Base-by-base conservation (phyloP, 2,888 invertebrate genomes). In the Tetragonula carbonaria region DNA sequence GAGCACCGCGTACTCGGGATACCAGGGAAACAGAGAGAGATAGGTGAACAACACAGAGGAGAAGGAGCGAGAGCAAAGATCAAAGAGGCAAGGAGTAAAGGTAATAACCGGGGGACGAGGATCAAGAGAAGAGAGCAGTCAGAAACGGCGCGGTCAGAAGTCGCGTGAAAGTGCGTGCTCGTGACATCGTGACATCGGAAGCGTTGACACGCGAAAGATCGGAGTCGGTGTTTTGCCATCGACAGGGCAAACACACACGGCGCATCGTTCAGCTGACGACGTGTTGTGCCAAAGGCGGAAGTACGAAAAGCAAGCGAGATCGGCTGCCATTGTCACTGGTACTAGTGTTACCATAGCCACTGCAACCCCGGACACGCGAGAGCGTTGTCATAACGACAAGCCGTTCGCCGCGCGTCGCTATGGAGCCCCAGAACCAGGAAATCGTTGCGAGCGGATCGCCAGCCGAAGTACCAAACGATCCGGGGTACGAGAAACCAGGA, bases 391-490 rank as follows among this genome's bases (percentile, higher is more conserved):
- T 86, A 83, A 86, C 87, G 81, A 90, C 84, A 65, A 91, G 82
- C 74, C 84, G 86, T 90, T 84, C 90, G 84, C 80, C 84, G 88
- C 79, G 86, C 86, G 90, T 88, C 92, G 93, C 92, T 92, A 97
- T 97, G 97, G 97, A 97, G 96, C 96, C 96, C 95, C 97, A 97
- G 95, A 96, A 95, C 94, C 97, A 97, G 96, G 97, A 97, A 95
- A 96, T 96, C 95, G 96, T 96, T 92, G 95, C 96, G 91, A 97
- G 97, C 95, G 96, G 97, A 95, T 97, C 97, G 95, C 97, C 98
- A 94, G 97, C 98, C 90, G 98, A 98, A 96, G 98, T 98, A 95
- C 97, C 98, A 95, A 98, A 98, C 96, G 98, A 98, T 96, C 98
- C 98, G 95, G 98, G 98, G 98, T 98, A 97, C 95, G 96, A 82